Percentiles rank a stretch among this genome's conserved stretches.
Conservation (phyloP, 2,113 vertebrate genomes). For the Hydropotes inermis region DNA sequence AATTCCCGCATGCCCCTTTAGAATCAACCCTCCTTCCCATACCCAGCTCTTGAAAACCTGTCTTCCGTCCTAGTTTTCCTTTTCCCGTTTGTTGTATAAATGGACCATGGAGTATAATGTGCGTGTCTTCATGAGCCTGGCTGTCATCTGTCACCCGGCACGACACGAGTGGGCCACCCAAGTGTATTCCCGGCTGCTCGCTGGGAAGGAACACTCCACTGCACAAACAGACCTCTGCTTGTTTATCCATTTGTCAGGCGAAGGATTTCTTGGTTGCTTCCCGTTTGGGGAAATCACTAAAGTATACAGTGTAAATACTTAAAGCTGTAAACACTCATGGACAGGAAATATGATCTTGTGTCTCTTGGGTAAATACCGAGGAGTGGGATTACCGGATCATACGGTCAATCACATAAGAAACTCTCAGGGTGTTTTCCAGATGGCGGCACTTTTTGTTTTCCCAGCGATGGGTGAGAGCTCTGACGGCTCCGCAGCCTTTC, state of each 20-base stretch:
- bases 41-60: background rate
- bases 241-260: background rate
- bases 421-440: background rate
- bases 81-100: background rate
- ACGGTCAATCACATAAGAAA: background rate
- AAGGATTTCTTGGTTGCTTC: background rate
- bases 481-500: background rate
- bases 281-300: background rate
- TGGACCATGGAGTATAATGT: accelerated
- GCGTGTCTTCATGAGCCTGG: background rate
- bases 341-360: background rate
- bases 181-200: background rate
- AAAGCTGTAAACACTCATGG: background rate
- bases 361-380: background rate
- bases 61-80: background rate
- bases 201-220: accelerated
- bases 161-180: accelerated
- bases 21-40: accelerated
- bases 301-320: background rate
- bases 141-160: background rate
- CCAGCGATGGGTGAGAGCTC: too few species aligned
- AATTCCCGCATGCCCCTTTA: accelerated
- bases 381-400: background rate
- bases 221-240: accelerated
- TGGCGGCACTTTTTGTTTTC: background rate